phyloP scores from a whole-genome alignment of 2,797 vertebrate species.

The Danio kyathit region DNA sequence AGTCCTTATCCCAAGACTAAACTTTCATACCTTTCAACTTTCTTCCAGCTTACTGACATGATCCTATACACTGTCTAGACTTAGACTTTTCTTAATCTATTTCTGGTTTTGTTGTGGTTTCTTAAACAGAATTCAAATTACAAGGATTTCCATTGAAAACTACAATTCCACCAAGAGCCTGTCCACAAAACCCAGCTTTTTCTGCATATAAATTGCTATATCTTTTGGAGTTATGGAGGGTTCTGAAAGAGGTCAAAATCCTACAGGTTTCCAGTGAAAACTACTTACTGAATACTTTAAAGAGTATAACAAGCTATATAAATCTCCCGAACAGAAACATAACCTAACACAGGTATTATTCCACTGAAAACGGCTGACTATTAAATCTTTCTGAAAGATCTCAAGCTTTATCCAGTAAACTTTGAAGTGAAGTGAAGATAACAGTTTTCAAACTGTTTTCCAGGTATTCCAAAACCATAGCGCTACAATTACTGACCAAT shows the following conservation, averaged over 20 bases:
- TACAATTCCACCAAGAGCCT: too few species aligned
- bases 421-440: not conserved
- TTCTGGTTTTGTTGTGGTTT: too few species aligned
- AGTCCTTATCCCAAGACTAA: not conserved
- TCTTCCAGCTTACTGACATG: not conserved
- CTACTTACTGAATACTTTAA: not conserved
- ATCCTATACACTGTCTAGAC: not conserved
- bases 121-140: too few species aligned
- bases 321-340: not conserved
- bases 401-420: not conserved
- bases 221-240: too few species aligned
- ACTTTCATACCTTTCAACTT: not conserved
- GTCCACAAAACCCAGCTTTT: too few species aligned
- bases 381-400: not conserved
- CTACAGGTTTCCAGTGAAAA: not conserved
- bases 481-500: too few species aligned
- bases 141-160: too few species aligned
- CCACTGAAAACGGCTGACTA: not conserved
- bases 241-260: not conserved
- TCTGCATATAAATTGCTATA: too few species aligned
- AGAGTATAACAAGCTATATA: not conserved
- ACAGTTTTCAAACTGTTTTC: not conserved
- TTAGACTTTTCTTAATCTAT: too few species aligned
- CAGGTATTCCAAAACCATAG: too few species aligned
- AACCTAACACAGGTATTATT: not conserved